Percentiles rank a stretch among this genome's conserved stretches.
Conservation (phyloP, 2,113 vertebrate species). For the Rhea americana region DNA sequence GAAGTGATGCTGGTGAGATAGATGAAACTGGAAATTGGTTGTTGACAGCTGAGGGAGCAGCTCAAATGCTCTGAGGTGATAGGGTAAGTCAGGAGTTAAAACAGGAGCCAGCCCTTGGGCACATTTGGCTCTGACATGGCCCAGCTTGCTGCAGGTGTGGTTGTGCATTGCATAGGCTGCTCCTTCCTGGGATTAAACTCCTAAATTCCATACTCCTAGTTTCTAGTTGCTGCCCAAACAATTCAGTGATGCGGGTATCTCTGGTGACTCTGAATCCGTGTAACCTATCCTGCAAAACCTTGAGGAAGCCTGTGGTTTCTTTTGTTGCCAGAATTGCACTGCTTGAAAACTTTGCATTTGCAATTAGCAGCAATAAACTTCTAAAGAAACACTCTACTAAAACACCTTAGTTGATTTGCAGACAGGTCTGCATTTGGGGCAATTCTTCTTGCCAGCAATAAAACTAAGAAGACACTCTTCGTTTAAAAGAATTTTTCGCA, state of each 20-base stretch:
- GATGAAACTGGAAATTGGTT: background rate
- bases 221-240: background rate
- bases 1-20: background rate
- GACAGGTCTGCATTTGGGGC: background rate
- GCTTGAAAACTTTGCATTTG: background rate
- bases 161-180: background rate
- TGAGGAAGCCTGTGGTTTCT: background rate
- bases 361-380: background rate
- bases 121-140: background rate
- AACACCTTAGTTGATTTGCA: background rate
- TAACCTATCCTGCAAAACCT: background rate
- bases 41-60: background rate
- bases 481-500: background rate
- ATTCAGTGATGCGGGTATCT: background rate
- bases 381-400: background rate
- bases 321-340: background rate
- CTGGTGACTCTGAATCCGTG: background rate
- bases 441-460: background rate
- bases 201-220: background rate
- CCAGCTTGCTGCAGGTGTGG: background rate
- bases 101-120: background rate
- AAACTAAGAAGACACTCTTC: background rate
- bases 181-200: background rate
- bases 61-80: background rate
- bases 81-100: background rate